Base-by-base conservation (phyloP, 1,140 invertebrate species). In the Drosophila baimaii region DNA sequence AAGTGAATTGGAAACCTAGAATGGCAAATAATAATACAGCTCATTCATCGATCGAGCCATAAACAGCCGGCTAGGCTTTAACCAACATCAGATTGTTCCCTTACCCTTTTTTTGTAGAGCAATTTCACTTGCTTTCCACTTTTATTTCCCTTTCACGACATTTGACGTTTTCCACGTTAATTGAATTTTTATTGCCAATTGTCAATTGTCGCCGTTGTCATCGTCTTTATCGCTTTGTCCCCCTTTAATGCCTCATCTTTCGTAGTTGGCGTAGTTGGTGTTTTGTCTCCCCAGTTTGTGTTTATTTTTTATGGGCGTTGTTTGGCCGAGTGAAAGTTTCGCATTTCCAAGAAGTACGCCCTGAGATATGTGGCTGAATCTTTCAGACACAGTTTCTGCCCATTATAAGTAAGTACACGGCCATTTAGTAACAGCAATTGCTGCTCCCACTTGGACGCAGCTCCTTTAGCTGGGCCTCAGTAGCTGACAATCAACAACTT, bases 121-220 rank as follows among this genome's bases (percentile, higher is more conserved):
- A 56, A 31, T 70, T 75, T 75, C 55, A 46, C 44, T 81, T 51
- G 55, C 57, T 51, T 56, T 81, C 33, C 46, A 41, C 46, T 62
- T 27, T 68, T 47, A 68, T 66, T 68, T 55, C 55, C 41, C 68
- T 72, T 80, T 61, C 44, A 23, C 23, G 44, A 47, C 27, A 47
- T 51, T 66, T 63, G 73, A 49, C 56, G 43, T 80, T 80, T 83
- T 85, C 56, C 77, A 77, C 68, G 47, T 63, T 81, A 81, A 85
- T 85, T 85, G 81, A 71, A 78, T 64, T 78, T 82, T 79, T 88
- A 86, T 77, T 88, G 83, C 62, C 79, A 79, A 86, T 86, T 81
- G 81, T 74, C 77, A 78, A 85, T 85, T 82, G 75, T 59, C 65
- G 54, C 61, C 21, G 52, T 55, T 65, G 61, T 47, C 37, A 46